Percentiles rank a stretch among this genome's conserved stretches.
phyloP scores from a whole-genome alignment of 2,888 invertebrate species.

The Drosophila macrospina region DNA sequence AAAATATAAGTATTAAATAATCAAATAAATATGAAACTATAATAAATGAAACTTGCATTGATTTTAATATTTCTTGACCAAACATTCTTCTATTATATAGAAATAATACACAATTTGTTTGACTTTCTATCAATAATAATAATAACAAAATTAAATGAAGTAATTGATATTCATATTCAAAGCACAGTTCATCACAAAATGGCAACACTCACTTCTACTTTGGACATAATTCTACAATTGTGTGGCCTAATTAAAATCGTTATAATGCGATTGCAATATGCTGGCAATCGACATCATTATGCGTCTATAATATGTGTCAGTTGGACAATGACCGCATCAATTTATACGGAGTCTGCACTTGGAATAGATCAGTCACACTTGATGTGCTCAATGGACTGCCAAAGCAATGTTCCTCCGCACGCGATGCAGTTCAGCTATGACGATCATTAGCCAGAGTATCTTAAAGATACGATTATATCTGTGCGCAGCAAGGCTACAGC shows the following conservation, averaged over 20 bases:
- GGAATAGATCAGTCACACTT: slow-evolving; percentile 25
- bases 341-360: slow-evolving; percentile 40
- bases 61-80: no score
- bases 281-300: slow-evolving; percentile 41
- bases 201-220: background rate
- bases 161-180: background rate
- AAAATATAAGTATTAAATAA: no score
- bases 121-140: no score
- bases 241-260: no score
- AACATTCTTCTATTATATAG: no score
- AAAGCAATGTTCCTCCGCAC: slow-evolving; percentile 13
- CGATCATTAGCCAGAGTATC: slow-evolving; percentile 36
- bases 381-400: slow-evolving; percentile 8
- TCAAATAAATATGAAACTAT: no score
- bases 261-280: slow-evolving; percentile 35
- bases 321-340: slow-evolving; percentile 37
- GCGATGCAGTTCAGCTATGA: slow-evolving; percentile 36
- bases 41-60: no score
- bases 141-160: no score
- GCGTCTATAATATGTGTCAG: slow-evolving; percentile 44
- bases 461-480: slow-evolving; percentile 35
- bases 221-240: slow-evolving; percentile 43
- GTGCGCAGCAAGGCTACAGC: slow-evolving; percentile 16
- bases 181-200: background rate
- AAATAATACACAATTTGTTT: no score